Base-by-base conservation (phyloP, 1,140 invertebrate genomes). In the Holcopasites calliopsidis region DNA sequence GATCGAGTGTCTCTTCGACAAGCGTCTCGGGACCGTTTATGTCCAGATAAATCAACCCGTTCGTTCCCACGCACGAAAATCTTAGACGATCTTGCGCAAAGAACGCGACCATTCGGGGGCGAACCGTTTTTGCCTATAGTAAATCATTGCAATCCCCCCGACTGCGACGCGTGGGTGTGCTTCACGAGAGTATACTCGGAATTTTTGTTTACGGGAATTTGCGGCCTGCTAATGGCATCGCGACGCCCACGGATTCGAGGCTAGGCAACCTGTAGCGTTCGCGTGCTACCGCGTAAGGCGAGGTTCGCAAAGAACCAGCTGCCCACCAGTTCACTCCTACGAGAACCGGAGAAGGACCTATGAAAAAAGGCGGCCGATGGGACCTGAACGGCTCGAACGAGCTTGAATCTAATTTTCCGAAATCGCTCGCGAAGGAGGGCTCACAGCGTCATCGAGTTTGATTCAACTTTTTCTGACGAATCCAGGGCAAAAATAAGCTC, bases 281-380 rank as follows among this genome's bases (percentile, higher is more conserved):
- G 58, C 68, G 80, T 76, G 77, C 80, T 83, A 83, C 82, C 82
- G 76, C 82, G 82, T 83, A 83, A 83, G 82, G 82, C 80, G 82
- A 83, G 80, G 68, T 77, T 49, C n/a, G 66, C 72, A 60, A 78
- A 76, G 58, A 78, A 70, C 71, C 0, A 40, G 54, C 82, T 83
- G 47, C 82, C 80, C 77, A 83, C 82, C 54, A 74, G 60, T 44
- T 79, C 31, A 66, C 80, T 79, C 81, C 81, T 82, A 83, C 81
- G 76, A 58, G 78, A 68, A 64, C 3, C 44, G 60, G 57, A 81
- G 65, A 61, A n/a, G n/a, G n/a, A n/a, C n/a, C n/a, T n/a, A n/a
- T n/a, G n/a, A n/a, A n/a, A n/a, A 38, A 76, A 60, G 55, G 38
- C 70, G 38, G 10, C 28, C 60, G 42, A 50, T 62, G 44, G 33